Evolutionary conservation across 2,888 invertebrate genomes (phyloP), one percentile per base, ranked within the genome.

Genomic region (Ectobius pallidus): DNA sequence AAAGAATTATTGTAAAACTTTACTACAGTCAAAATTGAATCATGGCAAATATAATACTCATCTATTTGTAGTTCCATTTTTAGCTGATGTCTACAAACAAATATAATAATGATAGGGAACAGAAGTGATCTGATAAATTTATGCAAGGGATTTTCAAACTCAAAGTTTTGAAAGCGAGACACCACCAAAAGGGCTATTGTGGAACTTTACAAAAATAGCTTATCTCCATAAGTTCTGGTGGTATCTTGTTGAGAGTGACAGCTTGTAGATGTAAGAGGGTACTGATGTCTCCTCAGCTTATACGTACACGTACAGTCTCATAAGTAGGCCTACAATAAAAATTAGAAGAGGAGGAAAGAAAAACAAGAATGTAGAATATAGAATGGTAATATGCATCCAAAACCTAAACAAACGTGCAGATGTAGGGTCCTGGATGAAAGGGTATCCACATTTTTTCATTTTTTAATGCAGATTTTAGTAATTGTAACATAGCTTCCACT

Each of bases 121-220:
- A 52, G 16, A 52, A 25, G 14, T 6, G 39, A 39, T 9, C 14
- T 39, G 39, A 39, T 39, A 39, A 39, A 39, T 39, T 39, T 20
- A 52, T 25, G 25, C 22, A 1, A 25, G 2, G 25, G 52, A 25
- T 25, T 52, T 52, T 46, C 14, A 52, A 52, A 25, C 46, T 4
- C 52, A 52, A 25, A 52, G 20, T 44, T 67, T 42, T 55, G 46
- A 42, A 30, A 67, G 46, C 46, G 65, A 73, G 68, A 65, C 42
- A 67, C 70, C 71, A 73, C 70, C 73, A 73, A 71, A 73, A 73
- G 73, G 67, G 73, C 73, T 73, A 73, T 71, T 73, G 71, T 73
- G 71, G 73, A 73, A 73, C 73, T 61, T 67, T 73, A 73, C 71
- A 73, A 73, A 73, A 73, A 73, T 73, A 73, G 73, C 73, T 71